A percentile compares a stretch with the other conserved stretches of the same genome.
Conservation (phyloP, 2,797 vertebrate species). For the Falco berigora region DNA sequence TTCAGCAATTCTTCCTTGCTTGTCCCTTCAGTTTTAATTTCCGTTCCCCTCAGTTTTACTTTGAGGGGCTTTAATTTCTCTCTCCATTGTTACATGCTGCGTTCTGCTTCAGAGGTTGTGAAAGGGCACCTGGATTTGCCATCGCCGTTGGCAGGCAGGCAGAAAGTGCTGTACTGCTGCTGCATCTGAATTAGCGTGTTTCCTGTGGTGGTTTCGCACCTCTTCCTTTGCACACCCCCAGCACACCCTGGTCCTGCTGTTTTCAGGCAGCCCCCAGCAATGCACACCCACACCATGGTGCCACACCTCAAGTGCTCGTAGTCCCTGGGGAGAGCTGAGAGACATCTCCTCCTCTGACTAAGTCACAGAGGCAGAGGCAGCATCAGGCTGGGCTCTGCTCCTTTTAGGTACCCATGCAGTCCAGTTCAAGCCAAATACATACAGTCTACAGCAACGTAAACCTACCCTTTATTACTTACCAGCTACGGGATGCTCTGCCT, state of each 20-base stretch:
- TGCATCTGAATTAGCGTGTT: neutral
- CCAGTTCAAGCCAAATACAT: neutral
- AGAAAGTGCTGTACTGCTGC: neutral
- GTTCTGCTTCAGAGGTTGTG: neutral
- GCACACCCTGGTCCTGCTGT: rapidly evolving
- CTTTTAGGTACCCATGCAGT: neutral
- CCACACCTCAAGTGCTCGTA: rapidly evolving
- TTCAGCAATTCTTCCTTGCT: neutral
- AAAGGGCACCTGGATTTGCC: neutral
- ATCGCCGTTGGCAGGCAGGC: neutral
- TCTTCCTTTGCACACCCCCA: neutral
- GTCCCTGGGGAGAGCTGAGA: neutral
- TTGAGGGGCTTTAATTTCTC: neutral
- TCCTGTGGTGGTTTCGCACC: neutral
- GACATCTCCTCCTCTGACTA: neutral
- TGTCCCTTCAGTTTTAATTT: slow-evolving; percentile 15
- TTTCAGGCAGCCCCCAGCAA: neutral
- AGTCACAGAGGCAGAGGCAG: neutral
- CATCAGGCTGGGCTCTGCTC: neutral
- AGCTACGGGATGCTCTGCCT: neutral
- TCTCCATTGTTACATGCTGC: neutral
- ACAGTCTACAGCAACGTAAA: neutral
- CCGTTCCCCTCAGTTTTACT: neutral
- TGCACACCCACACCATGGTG: rapidly evolving
- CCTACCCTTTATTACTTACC: neutral